A percentile compares a stretch with the other conserved stretches of the same genome.
These are phyloP conservation scores for Eupsilia transversa DNA, from an alignment of 2,888 invertebrate species.

Conservation along the genomic window DNA sequence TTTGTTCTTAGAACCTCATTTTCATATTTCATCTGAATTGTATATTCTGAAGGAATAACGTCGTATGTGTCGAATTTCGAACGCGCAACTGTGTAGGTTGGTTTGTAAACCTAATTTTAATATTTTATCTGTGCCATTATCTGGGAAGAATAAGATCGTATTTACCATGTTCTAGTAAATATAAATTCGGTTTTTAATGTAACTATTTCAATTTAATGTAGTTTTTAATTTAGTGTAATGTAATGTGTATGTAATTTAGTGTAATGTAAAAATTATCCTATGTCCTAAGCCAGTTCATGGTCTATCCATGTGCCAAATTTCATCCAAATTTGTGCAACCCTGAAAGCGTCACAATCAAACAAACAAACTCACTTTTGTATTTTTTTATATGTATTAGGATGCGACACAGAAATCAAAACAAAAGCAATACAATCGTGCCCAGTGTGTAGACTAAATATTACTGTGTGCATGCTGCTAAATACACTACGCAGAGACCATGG, in stretches of 20 bases:
- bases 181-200: neutral
- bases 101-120: neutral
- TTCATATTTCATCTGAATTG: slow-evolving; percentile 26
- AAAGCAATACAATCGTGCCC: neutral
- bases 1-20: slow-evolving; percentile 57
- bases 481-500: neutral
- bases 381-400: neutral
- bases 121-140: neutral
- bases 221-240: neutral
- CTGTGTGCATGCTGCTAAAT: no score
- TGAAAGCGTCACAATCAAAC: no score
- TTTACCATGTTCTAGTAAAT: neutral
- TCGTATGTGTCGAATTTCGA: neutral
- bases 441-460: neutral
- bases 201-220: neutral
- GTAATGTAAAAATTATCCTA: no score
- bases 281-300: no score
- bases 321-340: no score
- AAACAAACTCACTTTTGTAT: no score
- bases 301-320: no score
- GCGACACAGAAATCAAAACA: neutral
- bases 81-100: no score
- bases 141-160: neutral
- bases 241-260: no score
- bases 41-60: neutral